Evolutionary conservation across 2,113 vertebrate genomes (phyloP).

Genomic region (Oreochromis niloticus): DNA sequence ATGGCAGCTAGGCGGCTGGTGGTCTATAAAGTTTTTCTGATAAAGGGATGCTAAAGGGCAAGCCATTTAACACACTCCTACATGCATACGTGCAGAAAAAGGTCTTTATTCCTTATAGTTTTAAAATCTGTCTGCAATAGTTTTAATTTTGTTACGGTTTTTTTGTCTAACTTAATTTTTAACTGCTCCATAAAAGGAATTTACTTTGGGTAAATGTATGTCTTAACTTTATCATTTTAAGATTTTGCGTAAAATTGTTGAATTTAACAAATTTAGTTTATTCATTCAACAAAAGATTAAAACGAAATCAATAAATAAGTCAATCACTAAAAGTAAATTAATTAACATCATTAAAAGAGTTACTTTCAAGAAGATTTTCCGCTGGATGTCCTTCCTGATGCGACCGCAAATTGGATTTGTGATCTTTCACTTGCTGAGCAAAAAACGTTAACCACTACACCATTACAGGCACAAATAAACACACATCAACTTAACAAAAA

Average conservation of each 20-base stretch:
- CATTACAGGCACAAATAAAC: background rate
- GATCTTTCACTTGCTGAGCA: background rate
- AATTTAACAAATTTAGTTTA: background rate
- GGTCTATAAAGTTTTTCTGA: background rate
- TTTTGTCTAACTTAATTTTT: background rate
- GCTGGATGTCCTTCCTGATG: background rate
- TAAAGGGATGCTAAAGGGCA: background rate
- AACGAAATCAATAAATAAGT: background rate
- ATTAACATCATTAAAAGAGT: background rate
- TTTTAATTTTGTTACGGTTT: background rate
- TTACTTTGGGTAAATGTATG: too few species aligned
- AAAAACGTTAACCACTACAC: background rate
- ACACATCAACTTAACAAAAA: background rate
- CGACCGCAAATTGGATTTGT: background rate
- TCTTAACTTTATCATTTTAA: background rate
- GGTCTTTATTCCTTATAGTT: background rate
- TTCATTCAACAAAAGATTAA: background rate
- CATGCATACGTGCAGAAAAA: background rate
- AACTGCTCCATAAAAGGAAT: background rate
- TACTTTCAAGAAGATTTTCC: background rate
- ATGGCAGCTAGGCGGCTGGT: background rate
- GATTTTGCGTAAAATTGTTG: background rate
- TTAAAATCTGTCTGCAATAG: background rate
- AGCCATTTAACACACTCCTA: background rate
- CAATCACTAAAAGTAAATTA: background rate